These are phyloP conservation scores for Nematolebias whitei DNA, from an alignment of 2,113 vertebrate species.

Conservation along the genomic window DNA sequence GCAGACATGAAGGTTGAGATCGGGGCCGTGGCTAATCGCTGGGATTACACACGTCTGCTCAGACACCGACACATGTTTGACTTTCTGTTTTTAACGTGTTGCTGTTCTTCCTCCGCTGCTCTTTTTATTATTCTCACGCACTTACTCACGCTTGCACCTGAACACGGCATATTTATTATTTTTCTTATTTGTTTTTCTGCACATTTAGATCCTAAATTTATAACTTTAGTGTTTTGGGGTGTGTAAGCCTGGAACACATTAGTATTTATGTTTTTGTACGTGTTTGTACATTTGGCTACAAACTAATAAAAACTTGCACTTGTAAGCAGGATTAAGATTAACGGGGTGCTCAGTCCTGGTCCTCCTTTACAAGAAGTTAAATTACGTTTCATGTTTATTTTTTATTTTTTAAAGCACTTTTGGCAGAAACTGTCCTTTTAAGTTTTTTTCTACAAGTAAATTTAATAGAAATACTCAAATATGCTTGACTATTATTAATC, in stretches of 20 bases:
- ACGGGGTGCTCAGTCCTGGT: too few relatives aligned
- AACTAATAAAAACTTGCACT: too few relatives aligned
- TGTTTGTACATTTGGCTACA: not conserved
- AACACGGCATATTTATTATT: constrained; percentile 23
- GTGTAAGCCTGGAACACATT: not conserved
- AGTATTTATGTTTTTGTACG: not conserved
- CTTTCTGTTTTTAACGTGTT: constrained; percentile 57
- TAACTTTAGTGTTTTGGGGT: not conserved
- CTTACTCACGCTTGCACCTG: constrained; percentile 61
- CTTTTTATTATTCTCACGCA: constrained; percentile 57
- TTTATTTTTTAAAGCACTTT: not conserved
- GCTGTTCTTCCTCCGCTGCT: constrained; percentile 65
- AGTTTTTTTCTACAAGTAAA: too few relatives aligned
- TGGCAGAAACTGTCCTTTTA: too few relatives aligned
- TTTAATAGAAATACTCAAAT: too few relatives aligned
- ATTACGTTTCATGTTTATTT: not conserved
- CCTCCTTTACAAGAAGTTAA: too few relatives aligned
- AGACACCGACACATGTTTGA: constrained; percentile 39
- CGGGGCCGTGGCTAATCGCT: constrained; percentile 27
- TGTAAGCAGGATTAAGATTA: not conserved
- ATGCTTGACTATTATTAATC: too few relatives aligned
- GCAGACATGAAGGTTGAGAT: constrained; percentile 41
- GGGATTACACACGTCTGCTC: constrained; percentile 7
- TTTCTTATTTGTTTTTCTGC: constrained; percentile 1
- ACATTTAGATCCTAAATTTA: not conserved